Conservation (phyloP, 2,113 vertebrate species). For the Micromys minutus region DNA sequence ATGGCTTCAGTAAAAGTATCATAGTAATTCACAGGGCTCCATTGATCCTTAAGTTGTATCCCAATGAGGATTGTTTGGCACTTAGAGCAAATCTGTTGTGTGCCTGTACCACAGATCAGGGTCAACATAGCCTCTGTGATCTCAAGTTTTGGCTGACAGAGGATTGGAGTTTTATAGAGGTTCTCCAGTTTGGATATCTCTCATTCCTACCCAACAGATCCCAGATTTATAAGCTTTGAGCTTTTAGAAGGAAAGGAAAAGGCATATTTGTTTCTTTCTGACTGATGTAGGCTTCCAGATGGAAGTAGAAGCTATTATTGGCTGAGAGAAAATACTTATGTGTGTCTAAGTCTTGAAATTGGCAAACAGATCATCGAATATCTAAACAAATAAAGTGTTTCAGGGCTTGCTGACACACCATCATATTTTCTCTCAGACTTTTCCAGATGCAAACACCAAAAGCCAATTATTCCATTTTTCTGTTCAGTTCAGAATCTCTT, state of each 20-base stretch:
- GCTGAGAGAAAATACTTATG: conserved; percentile 69
- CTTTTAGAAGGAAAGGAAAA: conserved; percentile 41
- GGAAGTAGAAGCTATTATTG: conserved; percentile 67
- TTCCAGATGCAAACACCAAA: conserved; percentile 59
- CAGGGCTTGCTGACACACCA: conserved; percentile 59
- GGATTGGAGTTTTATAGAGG: conserved; percentile 42
- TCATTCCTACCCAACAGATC: conserved; percentile 18
- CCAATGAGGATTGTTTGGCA: conserved; percentile 33
- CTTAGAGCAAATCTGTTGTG: conserved; percentile 24
- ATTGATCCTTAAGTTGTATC: conserved; percentile 39
- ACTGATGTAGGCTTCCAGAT: conserved; percentile 68
- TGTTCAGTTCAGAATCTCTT: conserved; percentile 35
- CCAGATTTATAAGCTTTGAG: conserved; percentile 68
- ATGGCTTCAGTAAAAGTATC: conserved; percentile 75
- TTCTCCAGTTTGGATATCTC: conserved; percentile 32
- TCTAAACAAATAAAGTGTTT: conserved; percentile 72
- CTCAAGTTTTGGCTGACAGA: conserved; percentile 40
- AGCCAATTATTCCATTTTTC: conserved; percentile 29
- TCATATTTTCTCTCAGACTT: conserved; percentile 47
- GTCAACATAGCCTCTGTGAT: conserved; percentile 53
- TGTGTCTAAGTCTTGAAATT: conserved; percentile 62
- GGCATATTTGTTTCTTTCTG: conserved; percentile 64
- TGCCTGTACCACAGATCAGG: conserved; percentile 1
- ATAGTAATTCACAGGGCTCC: conserved; percentile 70
- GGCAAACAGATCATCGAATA: conserved; percentile 63